Percentiles rank a stretch among this genome's conserved stretches.
These are phyloP conservation scores for Strongylocentrotus purpuratus DNA, from an alignment of 35 echinoderm and acorn worm species.

Conservation along the genomic window DNA sequence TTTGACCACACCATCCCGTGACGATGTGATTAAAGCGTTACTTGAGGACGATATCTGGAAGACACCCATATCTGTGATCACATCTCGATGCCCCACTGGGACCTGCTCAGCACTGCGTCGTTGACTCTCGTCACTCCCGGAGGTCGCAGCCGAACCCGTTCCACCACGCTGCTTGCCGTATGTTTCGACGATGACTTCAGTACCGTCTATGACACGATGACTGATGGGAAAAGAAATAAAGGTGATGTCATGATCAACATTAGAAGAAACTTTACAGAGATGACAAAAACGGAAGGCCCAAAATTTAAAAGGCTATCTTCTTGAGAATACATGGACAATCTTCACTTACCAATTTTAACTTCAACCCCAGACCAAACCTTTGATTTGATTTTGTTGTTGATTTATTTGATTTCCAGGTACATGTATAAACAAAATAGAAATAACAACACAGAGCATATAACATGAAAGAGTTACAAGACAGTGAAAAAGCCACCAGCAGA, in stretches of 20 bases:
- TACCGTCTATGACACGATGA: constrained; percentile 85
- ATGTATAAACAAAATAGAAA: no score
- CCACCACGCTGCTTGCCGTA: constrained; percentile 58
- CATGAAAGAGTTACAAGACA: no score
- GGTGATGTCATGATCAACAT: neutral
- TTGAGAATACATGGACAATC: no score
- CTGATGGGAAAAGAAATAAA: neutral
- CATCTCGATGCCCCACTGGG: constrained; percentile 79
- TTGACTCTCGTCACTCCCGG: constrained; percentile 53
- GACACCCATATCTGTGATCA: constrained; percentile 77
- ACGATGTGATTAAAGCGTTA: constrained; percentile 71
- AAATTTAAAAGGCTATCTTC: neutral
- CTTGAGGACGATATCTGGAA: constrained; percentile 70
- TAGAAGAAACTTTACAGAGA: neutral
- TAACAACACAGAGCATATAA: no score
- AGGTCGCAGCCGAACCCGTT: neutral
- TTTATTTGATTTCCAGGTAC: no score
- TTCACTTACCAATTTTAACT: no score
- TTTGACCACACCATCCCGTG: constrained; percentile 93
- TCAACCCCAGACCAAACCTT: no score
- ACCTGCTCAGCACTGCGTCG: constrained; percentile 78
- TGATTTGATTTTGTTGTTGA: no score
- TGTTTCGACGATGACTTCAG: constrained; percentile 90
- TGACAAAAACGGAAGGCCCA: neutral
- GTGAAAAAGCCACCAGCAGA: no score